Percentiles rank a stretch among this genome's conserved stretches.
These are phyloP conservation scores for Hemibagrus wyckioides DNA, from an alignment of 2,113 vertebrate genomes.

Conservation along the genomic window DNA sequence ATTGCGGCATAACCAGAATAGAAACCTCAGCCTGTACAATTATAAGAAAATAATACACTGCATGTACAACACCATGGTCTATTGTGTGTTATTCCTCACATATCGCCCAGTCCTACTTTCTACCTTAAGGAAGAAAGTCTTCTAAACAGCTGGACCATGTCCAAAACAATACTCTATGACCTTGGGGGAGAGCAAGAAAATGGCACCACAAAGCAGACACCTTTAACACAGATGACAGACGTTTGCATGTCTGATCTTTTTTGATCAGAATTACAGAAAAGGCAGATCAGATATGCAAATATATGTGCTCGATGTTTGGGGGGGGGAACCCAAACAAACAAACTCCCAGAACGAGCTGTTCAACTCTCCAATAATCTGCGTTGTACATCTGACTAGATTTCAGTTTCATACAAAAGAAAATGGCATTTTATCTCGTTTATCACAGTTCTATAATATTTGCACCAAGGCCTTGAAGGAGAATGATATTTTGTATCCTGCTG, in stretches of 20 bases:
- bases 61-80: neutral
- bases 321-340: neutral
- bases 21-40: neutral
- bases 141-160: neutral
- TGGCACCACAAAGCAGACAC: neutral
- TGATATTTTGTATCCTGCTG: neutral
- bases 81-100: neutral
- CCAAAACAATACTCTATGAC: neutral
- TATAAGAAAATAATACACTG: neutral
- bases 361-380: neutral
- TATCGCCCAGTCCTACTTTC: neutral
- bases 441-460: neutral
- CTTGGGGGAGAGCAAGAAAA: neutral
- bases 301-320: neutral
- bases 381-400: neutral
- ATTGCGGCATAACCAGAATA: neutral
- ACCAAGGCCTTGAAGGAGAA: neutral
- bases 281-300: conserved; percentile 22
- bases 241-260: neutral
- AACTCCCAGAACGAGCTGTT: neutral
- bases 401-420: neutral
- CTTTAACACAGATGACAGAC: neutral
- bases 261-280: conserved; percentile 8
- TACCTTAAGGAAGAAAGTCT: neutral
- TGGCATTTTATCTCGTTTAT: neutral